Base-by-base conservation (phyloP, 2,113 vertebrate species). In the Ciconia boyciana region DNA sequence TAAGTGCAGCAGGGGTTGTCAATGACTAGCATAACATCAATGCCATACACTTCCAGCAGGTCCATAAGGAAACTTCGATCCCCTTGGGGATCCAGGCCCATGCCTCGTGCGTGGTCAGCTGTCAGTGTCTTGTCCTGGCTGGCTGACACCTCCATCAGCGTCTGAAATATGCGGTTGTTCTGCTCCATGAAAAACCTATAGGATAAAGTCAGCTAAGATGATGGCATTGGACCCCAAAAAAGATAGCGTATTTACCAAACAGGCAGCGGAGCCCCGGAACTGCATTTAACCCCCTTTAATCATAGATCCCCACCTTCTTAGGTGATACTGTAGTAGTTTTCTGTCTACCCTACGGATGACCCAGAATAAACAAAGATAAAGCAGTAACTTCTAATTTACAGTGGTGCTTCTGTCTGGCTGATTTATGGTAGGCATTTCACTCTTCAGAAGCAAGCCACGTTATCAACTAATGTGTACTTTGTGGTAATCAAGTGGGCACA, bases 111-210 rank as follows among this genome's bases (percentile, higher is more conserved):
- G 0, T 99, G 99, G 80, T 99, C 99, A 4, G 98, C 98, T 5
- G 99, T 99, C 83, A 99, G 98, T 9, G 98, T 99, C 94, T 99
- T 99, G 81, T 99, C 99, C 10, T 98, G 94, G 95, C 99, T 99
- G 55, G 98, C 98, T 0, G 99, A 99, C 71, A 99, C 98, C 88
- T 99, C 99, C 64, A 98, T 96, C 94, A 99, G 92, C 0, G 98
- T 99, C 98, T 99, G 99, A 97, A 99, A 99, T 97, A 99, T 99
- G 94, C 99, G 98, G 97, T 99, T 99, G 96, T 99, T 99, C 84
- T 99, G 98, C 96, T 99, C 99, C 97, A 99, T 99, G 98, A 99
- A 99, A 98, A 99, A 99, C 97, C 99, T 99, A n/a, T 2, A 32
- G 87, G 77, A 71, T 29, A 62, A 51, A 97, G 44, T 51, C 41